phyloP scores from a whole-genome alignment of 2,113 vertebrate species.

The Phylloscopus trochilus region DNA sequence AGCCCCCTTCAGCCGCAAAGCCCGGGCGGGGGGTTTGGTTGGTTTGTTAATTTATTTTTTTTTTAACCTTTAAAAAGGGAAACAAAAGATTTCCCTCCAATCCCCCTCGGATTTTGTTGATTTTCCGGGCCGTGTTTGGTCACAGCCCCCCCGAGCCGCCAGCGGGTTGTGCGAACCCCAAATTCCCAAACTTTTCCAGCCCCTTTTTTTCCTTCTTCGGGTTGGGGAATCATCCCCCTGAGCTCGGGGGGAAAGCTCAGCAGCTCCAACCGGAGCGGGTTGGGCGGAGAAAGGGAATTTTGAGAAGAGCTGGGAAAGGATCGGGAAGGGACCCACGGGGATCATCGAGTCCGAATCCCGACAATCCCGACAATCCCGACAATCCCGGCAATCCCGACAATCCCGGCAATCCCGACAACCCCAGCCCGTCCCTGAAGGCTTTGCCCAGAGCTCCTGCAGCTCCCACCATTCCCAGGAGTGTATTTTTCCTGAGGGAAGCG shows the following conservation, averaged over 20 bases:
- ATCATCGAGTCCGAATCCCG: not conserved
- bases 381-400: not conserved
- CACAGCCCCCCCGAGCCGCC: too few relatives aligned
- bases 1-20: not conserved
- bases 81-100: not conserved
- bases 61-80: not conserved
- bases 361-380: too few relatives aligned
- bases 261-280: not conserved
- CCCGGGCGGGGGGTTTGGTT: not conserved
- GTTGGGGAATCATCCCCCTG: accelerated
- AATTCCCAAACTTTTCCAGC: not conserved
- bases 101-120: not conserved
- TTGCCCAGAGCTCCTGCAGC: not conserved
- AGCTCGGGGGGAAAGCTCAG: not conserved
- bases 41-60: too few relatives aligned
- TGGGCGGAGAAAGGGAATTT: not conserved
- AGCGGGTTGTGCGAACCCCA: not conserved
- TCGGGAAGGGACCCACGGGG: not conserved
- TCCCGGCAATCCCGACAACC: not conserved
- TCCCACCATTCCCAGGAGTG: accelerated
- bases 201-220: not conserved
- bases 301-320: slow-evolving; percentile 35
- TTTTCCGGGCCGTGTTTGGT: not conserved
- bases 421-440: not conserved
- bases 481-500: not conserved